A percentile compares a stretch with the other conserved stretches of the same genome.
These are phyloP conservation scores for Arbacia lixula DNA, from an alignment of 53 echinoderm and acorn worm genomes.

Conservation along the genomic window DNA sequence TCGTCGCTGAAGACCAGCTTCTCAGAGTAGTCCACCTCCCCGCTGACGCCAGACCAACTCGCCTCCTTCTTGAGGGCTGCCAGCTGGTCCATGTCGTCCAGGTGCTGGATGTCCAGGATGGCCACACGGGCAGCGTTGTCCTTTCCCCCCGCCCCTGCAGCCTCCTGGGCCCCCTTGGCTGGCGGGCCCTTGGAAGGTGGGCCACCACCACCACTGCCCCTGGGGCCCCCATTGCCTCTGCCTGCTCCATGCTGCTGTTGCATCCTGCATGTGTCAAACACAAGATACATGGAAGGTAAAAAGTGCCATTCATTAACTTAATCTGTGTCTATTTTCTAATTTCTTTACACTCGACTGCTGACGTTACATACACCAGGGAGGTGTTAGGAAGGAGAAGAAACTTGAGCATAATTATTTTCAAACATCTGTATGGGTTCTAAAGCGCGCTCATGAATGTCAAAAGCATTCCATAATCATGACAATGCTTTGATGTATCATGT, in stretches of 20 bases:
- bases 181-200: conserved; percentile 2
- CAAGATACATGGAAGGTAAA: neutral
- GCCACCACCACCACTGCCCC: neutral
- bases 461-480: too few relatives aligned
- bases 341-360: too few relatives aligned
- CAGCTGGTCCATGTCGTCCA: conserved; percentile 76
- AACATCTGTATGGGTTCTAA: too few relatives aligned
- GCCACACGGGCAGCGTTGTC: conserved; percentile 49
- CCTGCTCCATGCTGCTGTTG: conserved; percentile 69
- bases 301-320: too few relatives aligned
- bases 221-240: conserved; percentile 63
- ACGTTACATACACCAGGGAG: too few relatives aligned
- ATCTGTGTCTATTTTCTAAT: too few relatives aligned
- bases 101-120: conserved; percentile 76
- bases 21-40: conserved; percentile 94
- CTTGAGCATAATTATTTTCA: too few relatives aligned
- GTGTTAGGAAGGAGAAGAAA: too few relatives aligned
- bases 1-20: conserved; percentile 97
- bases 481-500: too few relatives aligned
- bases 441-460: too few relatives aligned
- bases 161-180: conserved; percentile 3
- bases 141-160: conserved; percentile 25
- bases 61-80: conserved; percentile 61
- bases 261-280: conserved; percentile 46
- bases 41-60: conserved; percentile 90